These are phyloP conservation scores for Lynx canadensis DNA, from an alignment of 2,113 vertebrate species.

Conservation along the genomic window DNA sequence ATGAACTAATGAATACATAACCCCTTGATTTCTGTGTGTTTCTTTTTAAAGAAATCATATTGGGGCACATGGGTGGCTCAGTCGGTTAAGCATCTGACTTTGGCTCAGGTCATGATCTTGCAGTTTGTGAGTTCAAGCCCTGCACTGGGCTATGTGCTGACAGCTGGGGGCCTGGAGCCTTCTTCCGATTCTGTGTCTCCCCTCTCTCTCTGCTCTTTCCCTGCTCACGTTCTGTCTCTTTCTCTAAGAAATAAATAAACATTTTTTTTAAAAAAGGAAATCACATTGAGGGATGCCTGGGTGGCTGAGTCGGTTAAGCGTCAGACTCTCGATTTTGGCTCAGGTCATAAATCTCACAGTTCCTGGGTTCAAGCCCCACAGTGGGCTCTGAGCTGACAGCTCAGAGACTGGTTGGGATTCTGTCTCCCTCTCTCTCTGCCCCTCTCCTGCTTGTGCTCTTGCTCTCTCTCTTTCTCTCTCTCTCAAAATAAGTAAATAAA, in stretches of 20 bases:
- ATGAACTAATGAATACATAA: neutral
- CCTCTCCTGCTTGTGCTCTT: fast-evolving
- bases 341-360: too few relatives aligned
- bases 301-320: too few relatives aligned
- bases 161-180: too few relatives aligned
- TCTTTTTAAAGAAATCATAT: neutral
- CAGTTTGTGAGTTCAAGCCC: neutral
- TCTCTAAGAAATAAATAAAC: neutral
- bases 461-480: neutral
- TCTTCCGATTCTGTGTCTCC: neutral
- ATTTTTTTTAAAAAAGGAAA: neutral
- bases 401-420: too few relatives aligned
- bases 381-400: too few relatives aligned
- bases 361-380: too few relatives aligned
- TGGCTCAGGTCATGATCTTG: neutral
- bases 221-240: fast-evolving
- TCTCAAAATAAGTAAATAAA: too few relatives aligned
- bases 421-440: neutral
- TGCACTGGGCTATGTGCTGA: too few relatives aligned
- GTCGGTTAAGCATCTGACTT: neutral
- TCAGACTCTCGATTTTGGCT: too few relatives aligned
- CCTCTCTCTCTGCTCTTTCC: neutral
- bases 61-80: neutral
- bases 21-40: neutral
- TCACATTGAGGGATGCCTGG: neutral